These are phyloP conservation scores for Bovichtus diacanthus DNA, from an alignment of 2,797 vertebrate genomes.

Conservation along the genomic window DNA sequence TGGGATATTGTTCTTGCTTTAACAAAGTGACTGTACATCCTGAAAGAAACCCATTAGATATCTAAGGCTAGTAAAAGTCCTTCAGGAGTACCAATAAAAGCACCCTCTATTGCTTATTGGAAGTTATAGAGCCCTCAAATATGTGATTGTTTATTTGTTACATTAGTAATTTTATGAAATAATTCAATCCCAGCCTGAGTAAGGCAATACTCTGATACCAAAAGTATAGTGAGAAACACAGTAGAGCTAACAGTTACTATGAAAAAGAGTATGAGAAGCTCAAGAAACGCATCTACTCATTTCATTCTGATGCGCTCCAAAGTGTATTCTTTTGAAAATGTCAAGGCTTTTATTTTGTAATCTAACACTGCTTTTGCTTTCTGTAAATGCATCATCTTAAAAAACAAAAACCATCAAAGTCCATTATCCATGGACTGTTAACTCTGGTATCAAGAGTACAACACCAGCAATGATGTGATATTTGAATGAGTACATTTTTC, in stretches of 20 bases:
- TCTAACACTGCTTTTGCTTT: neutral
- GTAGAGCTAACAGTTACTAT: neutral
- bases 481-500: neutral
- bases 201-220: neutral
- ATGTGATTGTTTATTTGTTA: neutral
- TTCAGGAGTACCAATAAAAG: neutral
- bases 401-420: neutral
- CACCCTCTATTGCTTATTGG: too few relatives aligned
- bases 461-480: neutral
- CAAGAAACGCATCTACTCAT: too few relatives aligned
- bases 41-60: neutral
- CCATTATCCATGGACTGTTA: neutral
- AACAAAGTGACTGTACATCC: conserved; percentile 2
- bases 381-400: neutral
- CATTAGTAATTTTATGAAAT: neutral
- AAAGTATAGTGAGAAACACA: neutral
- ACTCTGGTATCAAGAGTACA: neutral
- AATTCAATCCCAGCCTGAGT: neutral
- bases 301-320: neutral
- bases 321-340: neutral
- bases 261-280: too few relatives aligned
- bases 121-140: neutral
- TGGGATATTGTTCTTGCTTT: conserved; percentile 14
- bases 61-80: conserved; percentile 2
- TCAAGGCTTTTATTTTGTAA: neutral